phyloP scores from a whole-genome alignment of 2,113 vertebrate genomes.

The Serinus canaria region DNA sequence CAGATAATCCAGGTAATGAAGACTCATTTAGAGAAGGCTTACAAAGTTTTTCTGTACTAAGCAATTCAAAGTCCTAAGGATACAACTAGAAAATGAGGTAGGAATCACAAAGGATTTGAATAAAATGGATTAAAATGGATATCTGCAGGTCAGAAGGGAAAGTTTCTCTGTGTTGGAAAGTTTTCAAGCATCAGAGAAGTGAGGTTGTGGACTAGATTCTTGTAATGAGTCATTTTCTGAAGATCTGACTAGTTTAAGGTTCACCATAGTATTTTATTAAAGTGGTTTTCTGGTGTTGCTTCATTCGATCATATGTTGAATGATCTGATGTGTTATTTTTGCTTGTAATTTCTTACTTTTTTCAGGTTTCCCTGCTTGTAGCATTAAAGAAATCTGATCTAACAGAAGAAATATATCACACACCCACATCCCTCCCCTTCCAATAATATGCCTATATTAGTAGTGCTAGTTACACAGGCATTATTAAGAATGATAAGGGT shows the following conservation, averaged over 20 bases:
- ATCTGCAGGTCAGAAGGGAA: not conserved
- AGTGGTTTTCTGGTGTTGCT: not conserved
- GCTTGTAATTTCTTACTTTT: not conserved
- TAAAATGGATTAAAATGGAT: not conserved
- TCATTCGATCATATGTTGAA: not conserved
- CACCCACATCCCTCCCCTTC: fast-evolving
- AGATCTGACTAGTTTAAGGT: not conserved
- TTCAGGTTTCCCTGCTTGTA: not conserved
- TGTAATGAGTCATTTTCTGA: not conserved
- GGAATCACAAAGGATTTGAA: not conserved
- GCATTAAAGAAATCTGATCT: not conserved
- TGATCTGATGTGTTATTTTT: not conserved
- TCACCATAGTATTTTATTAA: not conserved
- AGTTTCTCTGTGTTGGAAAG: not conserved
- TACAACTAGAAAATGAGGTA: not conserved
- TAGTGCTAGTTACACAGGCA: not conserved
- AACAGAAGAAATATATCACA: not conserved
- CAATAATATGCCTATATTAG: not conserved
- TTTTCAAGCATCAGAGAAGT: not conserved
- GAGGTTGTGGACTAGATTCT: not conserved
- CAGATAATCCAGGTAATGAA: not conserved
- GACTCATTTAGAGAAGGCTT: not conserved
- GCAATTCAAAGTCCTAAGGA: not conserved
- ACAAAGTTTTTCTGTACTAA: not conserved
- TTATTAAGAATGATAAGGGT: not conserved